These are phyloP conservation scores for Abrostola tripartita DNA, from an alignment of 2,888 invertebrate genomes.

Conservation along the genomic window DNA sequence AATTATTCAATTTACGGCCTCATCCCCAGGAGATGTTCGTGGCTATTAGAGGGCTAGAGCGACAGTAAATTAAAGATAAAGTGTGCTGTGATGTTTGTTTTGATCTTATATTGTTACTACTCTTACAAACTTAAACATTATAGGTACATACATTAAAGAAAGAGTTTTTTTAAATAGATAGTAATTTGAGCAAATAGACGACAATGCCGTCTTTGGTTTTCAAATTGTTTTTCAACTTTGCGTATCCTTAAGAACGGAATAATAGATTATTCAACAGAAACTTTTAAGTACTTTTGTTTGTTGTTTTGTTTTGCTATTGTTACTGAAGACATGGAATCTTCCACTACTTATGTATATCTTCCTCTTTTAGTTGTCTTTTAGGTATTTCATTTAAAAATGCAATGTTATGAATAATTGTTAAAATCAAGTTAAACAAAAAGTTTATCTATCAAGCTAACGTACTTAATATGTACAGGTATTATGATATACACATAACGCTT, in stretches of 20 bases:
- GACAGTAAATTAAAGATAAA: slow-evolving; percentile 20
- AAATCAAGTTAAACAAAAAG: too few relatives aligned
- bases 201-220: too few relatives aligned
- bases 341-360: too few relatives aligned
- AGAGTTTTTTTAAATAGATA: too few relatives aligned
- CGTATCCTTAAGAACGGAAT: background rate
- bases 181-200: too few relatives aligned
- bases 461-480: too few relatives aligned
- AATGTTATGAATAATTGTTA: too few relatives aligned
- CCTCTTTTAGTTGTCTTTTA: background rate
- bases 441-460: too few relatives aligned
- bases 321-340: background rate
- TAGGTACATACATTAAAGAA: too few relatives aligned
- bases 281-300: slow-evolving; percentile 2
- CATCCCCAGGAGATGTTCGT: slow-evolving; percentile 29
- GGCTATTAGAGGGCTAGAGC: slow-evolving; percentile 22
- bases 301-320: slow-evolving; percentile 1
- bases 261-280: background rate
- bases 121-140: background rate
- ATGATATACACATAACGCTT: background rate
- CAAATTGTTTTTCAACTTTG: background rate
- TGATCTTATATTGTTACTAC: background rate
- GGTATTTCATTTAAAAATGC: too few relatives aligned
- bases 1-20: slow-evolving; percentile 45
- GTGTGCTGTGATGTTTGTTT: slow-evolving; percentile 15